A percentile compares a stretch with the other conserved stretches of the same genome.
These are phyloP conservation scores for Myotis daubentonii DNA, from an alignment of 2,797 vertebrate species.

Conservation along the genomic window DNA sequence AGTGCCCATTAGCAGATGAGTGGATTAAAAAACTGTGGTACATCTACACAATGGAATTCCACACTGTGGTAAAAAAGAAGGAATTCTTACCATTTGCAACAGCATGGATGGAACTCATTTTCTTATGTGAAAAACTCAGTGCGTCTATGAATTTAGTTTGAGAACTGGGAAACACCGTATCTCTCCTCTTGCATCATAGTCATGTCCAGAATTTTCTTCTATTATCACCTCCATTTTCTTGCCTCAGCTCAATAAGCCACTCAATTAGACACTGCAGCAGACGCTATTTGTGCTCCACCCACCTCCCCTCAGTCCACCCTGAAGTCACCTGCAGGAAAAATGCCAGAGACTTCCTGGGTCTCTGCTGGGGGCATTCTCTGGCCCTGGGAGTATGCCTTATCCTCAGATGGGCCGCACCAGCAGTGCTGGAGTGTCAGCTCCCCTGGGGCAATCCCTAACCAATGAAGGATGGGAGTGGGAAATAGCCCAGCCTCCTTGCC, in stretches of 20 bases:
- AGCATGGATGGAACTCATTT: background rate
- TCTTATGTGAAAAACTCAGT: background rate
- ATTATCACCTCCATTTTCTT: background rate
- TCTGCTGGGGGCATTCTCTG: background rate
- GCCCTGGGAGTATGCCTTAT: background rate
- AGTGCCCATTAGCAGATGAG: too few species aligned
- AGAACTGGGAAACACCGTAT: background rate
- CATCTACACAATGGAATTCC: too few species aligned
- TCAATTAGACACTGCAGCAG: background rate
- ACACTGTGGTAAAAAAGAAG: too few species aligned
- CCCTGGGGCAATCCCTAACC: background rate
- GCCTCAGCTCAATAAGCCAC: background rate
- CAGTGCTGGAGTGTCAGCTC: background rate
- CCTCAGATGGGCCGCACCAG: too few species aligned
- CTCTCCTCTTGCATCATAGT: background rate
- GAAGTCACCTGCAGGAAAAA: background rate
- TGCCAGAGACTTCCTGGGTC: background rate
- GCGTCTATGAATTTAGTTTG: background rate
- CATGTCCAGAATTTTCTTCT: background rate
- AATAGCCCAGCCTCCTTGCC: background rate
- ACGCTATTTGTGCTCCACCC: too few species aligned
- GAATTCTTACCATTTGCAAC: too few species aligned
- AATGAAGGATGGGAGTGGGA: background rate
- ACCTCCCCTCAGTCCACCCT: background rate
- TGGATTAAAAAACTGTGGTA: too few species aligned